A percentile compares a stretch with the other conserved stretches of the same genome.
Conservation (phyloP, 1,140 invertebrate species). For the Tetragnatha versicolor region DNA sequence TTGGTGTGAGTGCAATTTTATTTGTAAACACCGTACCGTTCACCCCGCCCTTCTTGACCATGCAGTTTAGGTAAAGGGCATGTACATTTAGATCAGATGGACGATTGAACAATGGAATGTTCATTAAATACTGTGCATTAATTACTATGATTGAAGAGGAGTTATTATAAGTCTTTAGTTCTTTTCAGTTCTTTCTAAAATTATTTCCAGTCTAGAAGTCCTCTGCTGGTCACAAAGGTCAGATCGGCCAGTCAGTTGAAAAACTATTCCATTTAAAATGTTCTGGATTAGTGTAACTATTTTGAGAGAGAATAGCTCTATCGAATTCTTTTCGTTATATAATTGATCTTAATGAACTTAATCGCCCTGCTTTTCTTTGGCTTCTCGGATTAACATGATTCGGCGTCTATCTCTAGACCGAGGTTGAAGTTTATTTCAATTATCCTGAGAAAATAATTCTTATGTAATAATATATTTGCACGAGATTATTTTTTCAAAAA, state of each 20-base stretch:
- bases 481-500: too few species aligned
- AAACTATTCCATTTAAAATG: too few species aligned
- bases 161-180: not conserved
- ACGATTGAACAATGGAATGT: not conserved
- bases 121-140: not conserved
- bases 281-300: too few species aligned
- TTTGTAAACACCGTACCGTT: not conserved
- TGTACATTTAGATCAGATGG: conserved; percentile 56
- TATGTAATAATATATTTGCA: too few species aligned
- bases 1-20: conserved; percentile 78
- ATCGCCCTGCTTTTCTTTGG: too few species aligned
- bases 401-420: too few species aligned
- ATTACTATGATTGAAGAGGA: not conserved
- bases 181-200: not conserved
- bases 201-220: not conserved
- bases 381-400: too few species aligned
- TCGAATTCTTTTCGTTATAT: too few species aligned
- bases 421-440: too few species aligned
- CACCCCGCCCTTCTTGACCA: conserved; percentile 31
- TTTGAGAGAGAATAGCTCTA: too few species aligned
- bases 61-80: conserved; percentile 27
- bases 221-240: conserved; percentile 23
- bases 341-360: too few species aligned
- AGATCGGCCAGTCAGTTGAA: not conserved
- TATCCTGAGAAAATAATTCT: too few species aligned